Conservation (phyloP, 2,888 invertebrate species). For the Apoderus coryli region DNA sequence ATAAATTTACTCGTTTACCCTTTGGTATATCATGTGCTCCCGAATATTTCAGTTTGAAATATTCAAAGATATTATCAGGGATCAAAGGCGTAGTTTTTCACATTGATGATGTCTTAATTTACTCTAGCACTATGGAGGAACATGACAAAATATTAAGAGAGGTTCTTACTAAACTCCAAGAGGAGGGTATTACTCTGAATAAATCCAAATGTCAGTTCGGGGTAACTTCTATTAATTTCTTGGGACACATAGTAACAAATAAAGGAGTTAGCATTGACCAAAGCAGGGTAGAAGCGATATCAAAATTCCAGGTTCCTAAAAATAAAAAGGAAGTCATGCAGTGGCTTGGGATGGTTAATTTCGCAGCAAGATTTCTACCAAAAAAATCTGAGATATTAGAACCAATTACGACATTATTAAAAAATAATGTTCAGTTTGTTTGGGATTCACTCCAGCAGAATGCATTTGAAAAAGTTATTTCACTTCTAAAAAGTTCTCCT, state of each 20-base stretch:
- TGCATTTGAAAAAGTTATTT: no score
- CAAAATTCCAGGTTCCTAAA: constrained; percentile 7
- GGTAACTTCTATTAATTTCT: constrained; percentile 6
- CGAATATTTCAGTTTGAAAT: constrained; percentile 9
- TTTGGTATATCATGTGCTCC: constrained; percentile 10
- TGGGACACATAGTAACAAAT: constrained; percentile 1
- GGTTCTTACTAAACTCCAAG: constrained; percentile 1
- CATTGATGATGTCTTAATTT: constrained; percentile 11
- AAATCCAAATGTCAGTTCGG: constrained; percentile 9
- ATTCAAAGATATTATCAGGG: constrained; percentile 10
- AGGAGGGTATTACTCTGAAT: constrained; percentile 10
- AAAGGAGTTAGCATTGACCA: constrained; percentile 6
- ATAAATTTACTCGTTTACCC: constrained; percentile 8
- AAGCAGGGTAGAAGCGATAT: constrained; percentile 8
- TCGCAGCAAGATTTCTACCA: constrained; percentile 8
- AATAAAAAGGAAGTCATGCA: constrained; percentile 6
- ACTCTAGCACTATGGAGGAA: constrained; percentile 9
- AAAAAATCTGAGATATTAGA: constrained; percentile 9
- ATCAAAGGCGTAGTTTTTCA: constrained; percentile 11
- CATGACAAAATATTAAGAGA: constrained; percentile 10
- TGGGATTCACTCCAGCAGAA: no score
- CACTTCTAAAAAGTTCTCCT: no score
- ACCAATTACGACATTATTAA: constrained; percentile 7
- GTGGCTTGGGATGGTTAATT: constrained; percentile 11
- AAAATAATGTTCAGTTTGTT: no score